A percentile compares a stretch with the other conserved stretches of the same genome.
Evolutionary conservation across 2,888 invertebrate species (phyloP).

Genomic region (Clusia tigrina): DNA sequence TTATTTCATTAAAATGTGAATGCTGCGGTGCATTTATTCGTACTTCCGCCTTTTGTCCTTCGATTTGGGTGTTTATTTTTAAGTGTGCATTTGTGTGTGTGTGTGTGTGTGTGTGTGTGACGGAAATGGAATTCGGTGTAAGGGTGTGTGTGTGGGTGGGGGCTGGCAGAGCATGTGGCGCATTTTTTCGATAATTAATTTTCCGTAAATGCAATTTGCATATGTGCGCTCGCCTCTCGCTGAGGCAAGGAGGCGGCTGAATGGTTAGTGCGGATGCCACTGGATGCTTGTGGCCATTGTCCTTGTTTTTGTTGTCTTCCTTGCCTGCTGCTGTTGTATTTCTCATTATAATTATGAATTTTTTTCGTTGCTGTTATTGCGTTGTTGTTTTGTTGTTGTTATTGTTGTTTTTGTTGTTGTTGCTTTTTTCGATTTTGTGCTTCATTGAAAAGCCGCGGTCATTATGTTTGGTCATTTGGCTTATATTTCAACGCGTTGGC

Average conservation of each 20-base stretch:
- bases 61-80: constrained; percentile 32
- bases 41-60: constrained; percentile 48
- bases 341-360: neutral
- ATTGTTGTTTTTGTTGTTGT: too few relatives aligned
- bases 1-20: too few relatives aligned
- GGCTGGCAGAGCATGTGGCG: constrained; percentile 14
- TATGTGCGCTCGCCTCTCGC: too few relatives aligned
- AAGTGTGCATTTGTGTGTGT: too few relatives aligned
- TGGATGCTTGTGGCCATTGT: neutral
- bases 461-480: neutral
- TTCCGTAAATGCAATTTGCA: constrained; percentile 50
- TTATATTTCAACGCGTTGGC: neutral
- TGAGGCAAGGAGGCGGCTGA: too few relatives aligned
- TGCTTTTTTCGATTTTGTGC: too few relatives aligned
- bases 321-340: neutral
- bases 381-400: too few relatives aligned
- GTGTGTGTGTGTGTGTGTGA: constrained; percentile 19
- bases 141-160: constrained; percentile 32
- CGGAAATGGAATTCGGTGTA: constrained; percentile 10
- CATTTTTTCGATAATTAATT: constrained; percentile 56
- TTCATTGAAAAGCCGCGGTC: neutral
- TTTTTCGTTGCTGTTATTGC: too few relatives aligned
- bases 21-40: too few relatives aligned
- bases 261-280: too few relatives aligned
- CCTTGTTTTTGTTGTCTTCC: neutral